Conservation (phyloP, 2,888 invertebrate genomes). For the Melanostoma scalare region DNA sequence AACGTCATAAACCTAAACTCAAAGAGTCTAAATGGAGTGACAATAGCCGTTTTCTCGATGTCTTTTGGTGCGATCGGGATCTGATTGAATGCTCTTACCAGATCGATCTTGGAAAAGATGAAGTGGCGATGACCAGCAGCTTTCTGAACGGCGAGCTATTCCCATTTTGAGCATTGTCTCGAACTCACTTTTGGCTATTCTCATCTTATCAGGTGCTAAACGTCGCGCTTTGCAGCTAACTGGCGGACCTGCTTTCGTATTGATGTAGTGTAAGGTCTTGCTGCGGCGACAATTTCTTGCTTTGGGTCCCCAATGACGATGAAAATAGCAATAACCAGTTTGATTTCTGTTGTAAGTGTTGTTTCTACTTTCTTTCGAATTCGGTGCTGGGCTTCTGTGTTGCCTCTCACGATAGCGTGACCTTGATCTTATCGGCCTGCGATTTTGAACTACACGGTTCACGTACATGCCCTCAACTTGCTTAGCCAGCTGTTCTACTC, state of each 20-base stretch:
- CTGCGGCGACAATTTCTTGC: no score
- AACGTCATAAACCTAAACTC: no score
- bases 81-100: not conserved
- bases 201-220: no score
- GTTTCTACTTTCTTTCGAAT: not conserved
- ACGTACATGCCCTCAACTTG: conserved; percentile 9
- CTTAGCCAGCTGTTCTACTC: not conserved
- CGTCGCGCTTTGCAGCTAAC: no score
- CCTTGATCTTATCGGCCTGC: not conserved
- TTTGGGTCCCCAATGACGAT: no score
- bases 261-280: no score
- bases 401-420: conserved; percentile 5
- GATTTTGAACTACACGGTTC: not conserved
- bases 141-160: conserved; percentile 11
- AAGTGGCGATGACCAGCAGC: conserved; percentile 24
- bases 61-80: no score
- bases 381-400: not conserved
- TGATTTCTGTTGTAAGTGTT: not conserved
- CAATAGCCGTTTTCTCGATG: no score
- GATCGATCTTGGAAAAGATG: conserved; percentile 13
- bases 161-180: not conserved
- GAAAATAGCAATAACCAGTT: not conserved
- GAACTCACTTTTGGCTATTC: not conserved
- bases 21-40: no score
- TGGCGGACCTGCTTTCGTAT: no score